Base-by-base conservation (phyloP, 2,888 invertebrate species). In the Molanna angustata region DNA sequence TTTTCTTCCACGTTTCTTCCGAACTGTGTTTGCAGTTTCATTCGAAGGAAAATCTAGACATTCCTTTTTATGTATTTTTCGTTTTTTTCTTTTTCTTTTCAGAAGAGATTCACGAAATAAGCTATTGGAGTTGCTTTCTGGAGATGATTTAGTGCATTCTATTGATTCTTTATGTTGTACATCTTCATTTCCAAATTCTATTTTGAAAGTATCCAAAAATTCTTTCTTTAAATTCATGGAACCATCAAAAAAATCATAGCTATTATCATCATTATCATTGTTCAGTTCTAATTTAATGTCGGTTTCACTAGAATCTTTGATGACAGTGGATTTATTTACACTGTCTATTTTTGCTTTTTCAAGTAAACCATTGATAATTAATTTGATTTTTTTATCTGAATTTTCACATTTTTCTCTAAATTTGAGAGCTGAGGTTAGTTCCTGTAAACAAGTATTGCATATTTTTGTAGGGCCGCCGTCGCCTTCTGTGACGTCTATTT, bases 391-490 rank as follows among this genome's bases (percentile, higher is more conserved):
- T 32, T 42, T 50, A 47, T 54, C 54, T 16, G 47, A 32, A 9
- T 39, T 13, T 50, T 54, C 50, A 37, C 54, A 54, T 37, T 50
- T 47, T 32, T 42, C 45, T 43, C 40, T 46, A 39, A 54, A 54
- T 20, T 51, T 51, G 19, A 51, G n/a, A 16, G 58, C 56, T 6
- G 47, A 31, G 14, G 31, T 43, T 22, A 58, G 41, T 7, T 56
- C 51, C 31, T 31, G 7, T 2, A 45, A 32, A 27, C 58, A 58
- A 3, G 27, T 22, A 4, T 40, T 14, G 35, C 58, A 58, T 27
- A 58, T 48, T 11, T 49, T 47, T 13, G 50, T 44, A 2, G 58
- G 58, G 1, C 58, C 58, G 11, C 53, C 53, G 19, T 58, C 58
- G 33, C 37, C 37, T 47, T 50, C 35, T 11, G 47, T 13, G 22